Conservation (phyloP, 2,113 vertebrate genomes). For the Gallinago jamesoni region DNA sequence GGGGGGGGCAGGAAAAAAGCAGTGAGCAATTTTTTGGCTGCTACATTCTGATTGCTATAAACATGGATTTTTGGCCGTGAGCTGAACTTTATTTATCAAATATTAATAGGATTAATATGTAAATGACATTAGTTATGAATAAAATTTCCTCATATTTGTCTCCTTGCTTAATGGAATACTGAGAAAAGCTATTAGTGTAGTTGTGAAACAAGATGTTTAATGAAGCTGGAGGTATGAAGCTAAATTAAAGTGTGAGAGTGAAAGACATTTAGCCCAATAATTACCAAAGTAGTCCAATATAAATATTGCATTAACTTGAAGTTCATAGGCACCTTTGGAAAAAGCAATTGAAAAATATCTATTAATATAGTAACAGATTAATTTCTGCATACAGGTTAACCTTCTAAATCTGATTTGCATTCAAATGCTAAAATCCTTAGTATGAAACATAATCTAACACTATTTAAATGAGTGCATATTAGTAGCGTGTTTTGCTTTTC, state of each 20-base stretch:
- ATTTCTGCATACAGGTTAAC: slow-evolving; percentile 8
- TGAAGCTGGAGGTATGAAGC: slow-evolving; percentile 34
- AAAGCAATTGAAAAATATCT: slow-evolving; percentile 6
- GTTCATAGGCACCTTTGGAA: background rate
- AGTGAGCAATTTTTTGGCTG: background rate
- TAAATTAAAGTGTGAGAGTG: slow-evolving; percentile 28
- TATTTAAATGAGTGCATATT: slow-evolving; percentile 6
- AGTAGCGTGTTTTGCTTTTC: slow-evolving; percentile 1
- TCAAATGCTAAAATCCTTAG: background rate
- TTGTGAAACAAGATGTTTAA: slow-evolving; percentile 51
- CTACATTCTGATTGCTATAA: background rate
- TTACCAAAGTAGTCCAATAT: slow-evolving; percentile 8
- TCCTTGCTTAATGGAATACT: slow-evolving; percentile 34
- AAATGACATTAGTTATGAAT: background rate
- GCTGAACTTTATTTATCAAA: slow-evolving; percentile 43
- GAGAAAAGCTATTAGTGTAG: slow-evolving; percentile 30
- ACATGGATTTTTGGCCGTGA: background rate
- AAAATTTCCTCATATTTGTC: slow-evolving; percentile 23
- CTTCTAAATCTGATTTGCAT: slow-evolving; percentile 19
- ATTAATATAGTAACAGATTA: slow-evolving; percentile 34
- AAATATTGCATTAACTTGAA: slow-evolving; percentile 43
- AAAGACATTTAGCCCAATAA: slow-evolving; percentile 4
- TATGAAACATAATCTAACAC: background rate
- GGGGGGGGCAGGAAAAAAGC: background rate
- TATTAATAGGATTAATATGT: slow-evolving; percentile 42